Conservation (phyloP, 2,797 vertebrate genomes). For the Jordanella pulchra region DNA sequence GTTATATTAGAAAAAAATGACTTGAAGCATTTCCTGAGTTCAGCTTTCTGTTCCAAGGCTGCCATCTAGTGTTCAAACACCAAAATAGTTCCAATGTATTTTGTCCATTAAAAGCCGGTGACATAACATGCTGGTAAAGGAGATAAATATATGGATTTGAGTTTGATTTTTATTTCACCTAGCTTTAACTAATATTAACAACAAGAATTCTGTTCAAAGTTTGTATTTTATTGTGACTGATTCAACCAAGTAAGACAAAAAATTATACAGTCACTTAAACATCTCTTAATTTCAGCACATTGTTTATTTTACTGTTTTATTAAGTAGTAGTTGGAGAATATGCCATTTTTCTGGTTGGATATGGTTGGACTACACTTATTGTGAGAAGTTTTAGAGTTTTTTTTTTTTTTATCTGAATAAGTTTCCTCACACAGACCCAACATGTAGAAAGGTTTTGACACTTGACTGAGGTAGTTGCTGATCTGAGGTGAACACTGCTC, state of each 20-base stretch:
- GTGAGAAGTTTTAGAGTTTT: background rate
- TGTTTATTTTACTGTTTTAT: too few relatives aligned
- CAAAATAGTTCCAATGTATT: background rate
- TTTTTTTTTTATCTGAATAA: background rate
- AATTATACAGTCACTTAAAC: background rate
- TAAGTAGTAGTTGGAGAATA: background rate
- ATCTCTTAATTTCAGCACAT: background rate
- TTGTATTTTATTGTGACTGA: background rate
- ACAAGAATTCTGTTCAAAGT: background rate
- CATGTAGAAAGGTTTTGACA: background rate
- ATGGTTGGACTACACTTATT: background rate
- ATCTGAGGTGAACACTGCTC: background rate
- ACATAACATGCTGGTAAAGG: background rate
- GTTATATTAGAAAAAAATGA: background rate
- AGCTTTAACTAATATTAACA: background rate
- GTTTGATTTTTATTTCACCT: background rate
- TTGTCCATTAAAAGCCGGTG: background rate
- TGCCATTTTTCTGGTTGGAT: background rate
- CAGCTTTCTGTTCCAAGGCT: slow-evolving; percentile 49
- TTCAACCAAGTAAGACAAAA: background rate
- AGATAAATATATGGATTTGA: too few relatives aligned
- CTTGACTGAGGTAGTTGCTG: background rate
- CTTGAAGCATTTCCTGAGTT: background rate
- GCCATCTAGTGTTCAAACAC: slow-evolving; percentile 67
- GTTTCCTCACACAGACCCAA: background rate